Base-by-base conservation (phyloP, 2,888 invertebrate genomes). In the Cheilosia impressa region DNA sequence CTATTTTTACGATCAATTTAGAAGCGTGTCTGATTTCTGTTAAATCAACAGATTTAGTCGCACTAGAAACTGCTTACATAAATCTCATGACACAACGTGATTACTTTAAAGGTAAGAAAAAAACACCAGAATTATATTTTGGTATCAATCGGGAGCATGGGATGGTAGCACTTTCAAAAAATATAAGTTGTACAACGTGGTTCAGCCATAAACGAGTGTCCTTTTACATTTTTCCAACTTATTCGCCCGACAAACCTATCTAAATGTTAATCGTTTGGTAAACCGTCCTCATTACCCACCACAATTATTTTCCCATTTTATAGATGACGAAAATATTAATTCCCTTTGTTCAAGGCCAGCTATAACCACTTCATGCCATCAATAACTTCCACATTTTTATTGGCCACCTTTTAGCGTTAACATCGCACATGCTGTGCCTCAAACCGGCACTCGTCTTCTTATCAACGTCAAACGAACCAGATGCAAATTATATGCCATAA, bases 401-500 rank as follows among this genome's bases (percentile, higher is more conserved):
- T 45, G 34, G 7, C 63, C 81, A 34, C 77, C 76, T 76, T 69
- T 80, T 55, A 80, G 45, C 60, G 53, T 15, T 22, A 34, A 69
- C 10, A 50, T 62, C 41, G 17, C 52, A 10, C 47, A 53, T 19
- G 41, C 52, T 10, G 63, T 22, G 38, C 13, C 31, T 45, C 17
- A 81, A 81, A 69, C 76, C 63, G 50, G 63, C 76, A 50, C 10
- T 31, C 22, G 24, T 53, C 24, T 50, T 72, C 66, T 76, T 69
- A 81, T 76, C 76, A 81, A 13, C 68, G 41, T 19, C 57, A 69
- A 45, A 15, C 24, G 27, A 71, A 65, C 57, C 53, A 65, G 63
- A 82, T 71, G 77, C 81, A 82, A 77, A 82, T 82, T 60, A 77
- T 53, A 53, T 82, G 77, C 62, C 63, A 76, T 81, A 69, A 69